These are phyloP conservation scores for Ardeotis arabs DNA, from an alignment of 2,113 vertebrate genomes.

Conservation along the genomic window DNA sequence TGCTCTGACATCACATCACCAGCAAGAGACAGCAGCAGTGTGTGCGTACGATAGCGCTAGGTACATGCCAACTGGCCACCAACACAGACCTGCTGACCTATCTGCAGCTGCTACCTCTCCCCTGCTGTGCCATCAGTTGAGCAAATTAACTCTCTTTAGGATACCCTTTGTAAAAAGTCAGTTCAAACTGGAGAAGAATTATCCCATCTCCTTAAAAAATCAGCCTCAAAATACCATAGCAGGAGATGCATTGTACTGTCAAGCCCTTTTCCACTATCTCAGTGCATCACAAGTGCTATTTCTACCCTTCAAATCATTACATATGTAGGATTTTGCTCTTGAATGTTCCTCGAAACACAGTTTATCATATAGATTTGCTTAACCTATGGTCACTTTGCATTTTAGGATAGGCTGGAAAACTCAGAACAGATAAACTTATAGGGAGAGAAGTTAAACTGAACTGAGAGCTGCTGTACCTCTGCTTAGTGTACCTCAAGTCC, in stretches of 20 bases:
- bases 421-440: not conserved
- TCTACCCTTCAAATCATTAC: not conserved
- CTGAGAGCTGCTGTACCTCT: not conserved
- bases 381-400: not conserved
- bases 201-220: not conserved
- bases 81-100: not conserved
- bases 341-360: not conserved
- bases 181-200: not conserved
- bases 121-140: not conserved
- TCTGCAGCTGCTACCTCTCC: not conserved
- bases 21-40: not conserved
- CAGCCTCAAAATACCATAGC: not conserved
- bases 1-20: not conserved
- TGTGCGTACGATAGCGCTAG: rapidly evolving
- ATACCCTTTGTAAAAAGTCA: not conserved
- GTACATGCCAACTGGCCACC: not conserved
- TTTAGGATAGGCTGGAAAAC: not conserved
- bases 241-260: not conserved
- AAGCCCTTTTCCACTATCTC: not conserved
- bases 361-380: not conserved
- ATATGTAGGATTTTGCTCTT: not conserved
- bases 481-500: not conserved
- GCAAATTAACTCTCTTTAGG: not conserved
- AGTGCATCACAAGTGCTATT: not conserved
- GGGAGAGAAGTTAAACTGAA: not conserved